Percentiles rank a stretch among this genome's conserved stretches.
phyloP scores from a whole-genome alignment of 1,140 invertebrate genomes.

The Camponotus floridanus region DNA sequence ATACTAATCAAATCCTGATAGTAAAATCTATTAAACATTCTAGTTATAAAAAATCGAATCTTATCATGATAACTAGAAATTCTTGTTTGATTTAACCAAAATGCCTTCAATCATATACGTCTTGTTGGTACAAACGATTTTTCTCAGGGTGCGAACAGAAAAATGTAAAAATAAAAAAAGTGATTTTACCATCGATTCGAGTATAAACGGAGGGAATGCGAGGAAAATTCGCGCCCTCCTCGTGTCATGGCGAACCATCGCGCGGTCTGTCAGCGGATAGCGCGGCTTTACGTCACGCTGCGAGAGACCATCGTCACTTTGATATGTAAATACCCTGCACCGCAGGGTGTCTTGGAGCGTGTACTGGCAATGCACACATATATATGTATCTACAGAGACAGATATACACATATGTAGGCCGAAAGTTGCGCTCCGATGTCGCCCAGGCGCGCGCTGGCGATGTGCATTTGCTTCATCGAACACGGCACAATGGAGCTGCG shows the following conservation, averaged over 20 bases:
- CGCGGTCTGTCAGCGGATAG: constrained; percentile 64
- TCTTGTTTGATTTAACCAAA: no score
- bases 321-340: constrained; percentile 84
- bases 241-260: neutral
- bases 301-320: constrained; percentile 80
- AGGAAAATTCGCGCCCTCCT: constrained; percentile 49
- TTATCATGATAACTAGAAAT: no score
- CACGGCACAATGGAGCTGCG: constrained; percentile 83
- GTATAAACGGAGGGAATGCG: constrained; percentile 14
- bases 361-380: constrained; percentile 54
- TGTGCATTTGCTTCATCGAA: constrained; percentile 85
- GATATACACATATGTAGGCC: constrained; percentile 43
- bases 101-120: no score
- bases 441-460: constrained; percentile 74
- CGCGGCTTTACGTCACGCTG: constrained; percentile 54
- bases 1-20: no score
- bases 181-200: neutral
- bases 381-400: constrained; percentile 27
- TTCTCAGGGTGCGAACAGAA: no score
- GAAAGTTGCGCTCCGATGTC: constrained; percentile 48
- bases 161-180: neutral
- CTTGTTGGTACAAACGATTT: no score
- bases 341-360: constrained; percentile 72
- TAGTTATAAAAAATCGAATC: no score
- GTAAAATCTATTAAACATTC: no score